A percentile compares a stretch with the other conserved stretches of the same genome.
Evolutionary conservation across 92 coral and sea anemone species (phyloP).

Genomic region (Heteractis magnifica): DNA sequence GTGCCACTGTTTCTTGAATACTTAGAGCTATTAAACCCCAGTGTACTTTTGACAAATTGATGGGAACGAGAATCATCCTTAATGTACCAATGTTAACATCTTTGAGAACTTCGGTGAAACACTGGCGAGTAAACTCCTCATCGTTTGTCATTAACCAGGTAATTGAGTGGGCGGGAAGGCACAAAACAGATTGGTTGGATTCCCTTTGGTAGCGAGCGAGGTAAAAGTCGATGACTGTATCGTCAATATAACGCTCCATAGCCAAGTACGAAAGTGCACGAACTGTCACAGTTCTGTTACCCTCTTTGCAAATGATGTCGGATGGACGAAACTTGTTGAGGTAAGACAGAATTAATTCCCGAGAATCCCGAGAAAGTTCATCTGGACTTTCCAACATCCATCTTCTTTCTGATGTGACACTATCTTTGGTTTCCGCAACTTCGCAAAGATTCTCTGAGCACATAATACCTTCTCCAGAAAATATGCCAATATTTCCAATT

Average conservation of each 20-base stretch:
- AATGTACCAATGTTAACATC: not conserved
- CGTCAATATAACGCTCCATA: conserved; percentile 19
- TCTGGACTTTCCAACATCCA: conserved; percentile 8
- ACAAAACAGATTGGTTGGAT: not conserved
- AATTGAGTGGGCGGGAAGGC: conserved; percentile 5
- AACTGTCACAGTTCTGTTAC: not conserved
- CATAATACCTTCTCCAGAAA: not conserved
- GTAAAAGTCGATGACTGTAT: conserved; percentile 22
- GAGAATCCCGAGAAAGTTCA: not conserved
- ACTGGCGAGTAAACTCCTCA: not conserved
- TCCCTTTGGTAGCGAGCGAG: conserved; percentile 11
- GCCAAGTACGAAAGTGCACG: conserved; percentile 4
- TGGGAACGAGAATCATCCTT: not conserved
- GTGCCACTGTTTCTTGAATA: not conserved
- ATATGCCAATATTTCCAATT: not conserved
- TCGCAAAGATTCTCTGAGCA: not conserved
- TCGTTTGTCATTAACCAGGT: conserved; percentile 30
- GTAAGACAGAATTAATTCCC: not conserved
- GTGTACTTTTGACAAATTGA: not conserved
- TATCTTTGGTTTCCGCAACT: not conserved
- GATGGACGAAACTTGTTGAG: not conserved
- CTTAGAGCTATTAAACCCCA: conserved; percentile 14
- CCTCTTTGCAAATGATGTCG: not conserved
- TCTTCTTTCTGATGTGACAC: not conserved
- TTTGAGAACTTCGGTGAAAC: not conserved